Conservation (phyloP, 2,797 vertebrate genomes). For the Cheracebus regulus region DNA sequence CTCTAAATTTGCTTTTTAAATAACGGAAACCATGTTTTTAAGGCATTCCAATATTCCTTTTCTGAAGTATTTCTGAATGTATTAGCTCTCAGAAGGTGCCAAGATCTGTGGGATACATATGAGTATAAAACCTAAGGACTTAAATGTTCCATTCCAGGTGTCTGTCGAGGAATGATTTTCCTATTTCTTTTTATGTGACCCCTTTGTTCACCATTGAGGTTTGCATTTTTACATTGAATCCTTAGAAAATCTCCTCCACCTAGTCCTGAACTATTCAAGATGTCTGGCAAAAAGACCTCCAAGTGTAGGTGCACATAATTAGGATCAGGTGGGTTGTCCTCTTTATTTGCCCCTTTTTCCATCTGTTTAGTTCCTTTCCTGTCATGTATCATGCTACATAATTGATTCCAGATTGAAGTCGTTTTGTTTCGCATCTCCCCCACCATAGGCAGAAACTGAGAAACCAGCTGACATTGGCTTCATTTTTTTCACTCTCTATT, state of each 20-base stretch:
- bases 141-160: neutral
- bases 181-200: neutral
- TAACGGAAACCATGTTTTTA: neutral
- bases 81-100: neutral
- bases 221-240: slow-evolving; percentile 56
- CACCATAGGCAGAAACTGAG: slow-evolving; percentile 7
- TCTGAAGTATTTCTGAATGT: neutral
- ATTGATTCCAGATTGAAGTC: slow-evolving; percentile 57
- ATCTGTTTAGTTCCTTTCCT: slow-evolving; percentile 54
- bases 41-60: neutral
- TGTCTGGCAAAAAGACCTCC: slow-evolving; percentile 51
- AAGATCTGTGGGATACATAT: neutral
- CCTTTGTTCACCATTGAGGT: neutral
- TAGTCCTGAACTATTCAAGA: slow-evolving; percentile 58
- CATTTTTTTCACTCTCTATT: neutral
- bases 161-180: neutral
- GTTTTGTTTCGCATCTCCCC: slow-evolving; percentile 29
- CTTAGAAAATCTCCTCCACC: neutral
- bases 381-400: slow-evolving; percentile 54
- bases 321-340: slow-evolving; percentile 62
- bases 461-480: neutral
- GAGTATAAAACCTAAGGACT: neutral
- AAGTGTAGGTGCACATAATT: slow-evolving; percentile 55
- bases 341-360: neutral
- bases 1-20: slow-evolving; percentile 14